A percentile compares a stretch with the other conserved stretches of the same genome.
These are phyloP conservation scores for Aethina tumida DNA, from an alignment of 1,140 invertebrate genomes.

Conservation along the genomic window DNA sequence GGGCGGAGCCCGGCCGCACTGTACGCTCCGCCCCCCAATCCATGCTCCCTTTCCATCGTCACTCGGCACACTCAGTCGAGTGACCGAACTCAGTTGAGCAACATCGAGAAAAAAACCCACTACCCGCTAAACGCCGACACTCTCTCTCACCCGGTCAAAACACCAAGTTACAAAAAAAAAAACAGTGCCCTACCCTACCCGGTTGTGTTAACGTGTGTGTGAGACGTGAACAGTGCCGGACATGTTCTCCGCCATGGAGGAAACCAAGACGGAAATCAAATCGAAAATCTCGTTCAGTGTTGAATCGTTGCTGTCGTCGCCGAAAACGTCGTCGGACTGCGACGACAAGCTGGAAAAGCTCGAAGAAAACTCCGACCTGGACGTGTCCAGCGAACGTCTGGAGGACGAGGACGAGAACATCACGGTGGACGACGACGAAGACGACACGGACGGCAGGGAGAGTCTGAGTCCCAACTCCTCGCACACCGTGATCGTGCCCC, in stretches of 20 bases:
- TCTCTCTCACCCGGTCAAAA: no score
- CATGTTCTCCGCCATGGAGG: slow-evolving; percentile 27
- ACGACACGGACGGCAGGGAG: slow-evolving; percentile 28
- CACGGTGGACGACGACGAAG: slow-evolving; percentile 32
- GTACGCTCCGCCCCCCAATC: slow-evolving; percentile 14
- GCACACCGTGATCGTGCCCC: slow-evolving; percentile 31
- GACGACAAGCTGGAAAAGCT: slow-evolving; percentile 18
- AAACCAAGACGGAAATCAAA: slow-evolving; percentile 32
- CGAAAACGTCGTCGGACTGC: slow-evolving; percentile 15
- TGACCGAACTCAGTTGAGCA: slow-evolving; percentile 12
- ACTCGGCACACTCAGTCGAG: slow-evolving; percentile 18
- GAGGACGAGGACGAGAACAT: slow-evolving; percentile 32
- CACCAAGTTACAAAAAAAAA: no score
- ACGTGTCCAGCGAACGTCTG: slow-evolving; percentile 21
- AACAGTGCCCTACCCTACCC: no score
- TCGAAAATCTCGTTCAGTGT: slow-evolving; percentile 36
- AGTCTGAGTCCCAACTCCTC: slow-evolving; percentile 30
- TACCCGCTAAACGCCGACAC: no score
- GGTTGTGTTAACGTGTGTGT: no score
- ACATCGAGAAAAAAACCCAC: slow-evolving; percentile 14
- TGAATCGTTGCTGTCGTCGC: slow-evolving; percentile 29
- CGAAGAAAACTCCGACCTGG: slow-evolving; percentile 18
- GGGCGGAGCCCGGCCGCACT: slow-evolving; percentile 16
- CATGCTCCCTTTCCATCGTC: slow-evolving; percentile 20
- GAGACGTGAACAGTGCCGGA: no score